A percentile compares a stretch with the other conserved stretches of the same genome.
Evolutionary conservation across 2,888 invertebrate species (phyloP).

Genomic region (Melipona bicolor): DNA sequence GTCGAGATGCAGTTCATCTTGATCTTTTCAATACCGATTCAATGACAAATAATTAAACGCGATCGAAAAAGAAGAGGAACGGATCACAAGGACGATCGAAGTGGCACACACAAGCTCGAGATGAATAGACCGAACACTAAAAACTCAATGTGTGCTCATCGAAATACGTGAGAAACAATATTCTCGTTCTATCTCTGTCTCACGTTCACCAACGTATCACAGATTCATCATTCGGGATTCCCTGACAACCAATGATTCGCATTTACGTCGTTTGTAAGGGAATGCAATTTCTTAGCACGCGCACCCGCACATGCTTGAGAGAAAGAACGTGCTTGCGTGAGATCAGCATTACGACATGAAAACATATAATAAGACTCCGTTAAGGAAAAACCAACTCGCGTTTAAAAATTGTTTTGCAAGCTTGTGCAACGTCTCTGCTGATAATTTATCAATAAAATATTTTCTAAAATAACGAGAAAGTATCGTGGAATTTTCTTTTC

Average conservation of each 20-base stretch:
- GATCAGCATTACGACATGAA: not conserved
- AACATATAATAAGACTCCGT: not conserved
- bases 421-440: not conserved
- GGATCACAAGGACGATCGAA: slow-evolving; percentile 10
- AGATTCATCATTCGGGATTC: slow-evolving; percentile 18
- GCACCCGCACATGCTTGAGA: too few species aligned
- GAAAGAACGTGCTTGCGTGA: not conserved
- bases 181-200: not conserved
- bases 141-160: not conserved
- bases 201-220: too few species aligned
- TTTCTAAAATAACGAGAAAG: too few species aligned
- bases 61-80: slow-evolving; percentile 2
- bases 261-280: slow-evolving; percentile 11
- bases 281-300: not conserved
- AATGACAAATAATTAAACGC: not conserved
- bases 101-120: not conserved
- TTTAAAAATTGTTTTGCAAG: not conserved
- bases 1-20: slow-evolving; percentile 89
- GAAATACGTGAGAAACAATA: slow-evolving; percentile 7
- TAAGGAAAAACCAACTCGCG: not conserved
- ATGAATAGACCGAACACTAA: slow-evolving; percentile 20
- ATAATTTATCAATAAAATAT: not conserved
- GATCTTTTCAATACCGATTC: not conserved
- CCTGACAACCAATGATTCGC: slow-evolving; percentile 26
- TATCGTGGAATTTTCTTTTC: not conserved